Evolutionary conservation across 2,888 invertebrate genomes (phyloP).

Genomic region (Tanytarsus gracilentus): DNA sequence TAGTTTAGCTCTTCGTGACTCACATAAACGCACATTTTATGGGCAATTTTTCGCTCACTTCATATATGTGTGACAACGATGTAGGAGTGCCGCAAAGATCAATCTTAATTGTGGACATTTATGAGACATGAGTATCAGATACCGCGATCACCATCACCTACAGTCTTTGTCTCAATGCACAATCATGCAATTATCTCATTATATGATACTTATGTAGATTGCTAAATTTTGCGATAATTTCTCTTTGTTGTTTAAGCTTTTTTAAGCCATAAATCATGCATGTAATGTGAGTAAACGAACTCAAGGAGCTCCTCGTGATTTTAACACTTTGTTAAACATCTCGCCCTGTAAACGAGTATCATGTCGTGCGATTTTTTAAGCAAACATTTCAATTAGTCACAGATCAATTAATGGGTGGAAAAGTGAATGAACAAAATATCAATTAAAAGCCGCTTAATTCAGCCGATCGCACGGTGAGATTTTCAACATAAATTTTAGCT

Average conservation of each 20-base stretch:
- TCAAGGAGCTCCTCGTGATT: not conserved
- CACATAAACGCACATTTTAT: too few relatives aligned
- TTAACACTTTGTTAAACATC: not conserved
- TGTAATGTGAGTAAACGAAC: not conserved
- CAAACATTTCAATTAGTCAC: conserved; percentile 18
- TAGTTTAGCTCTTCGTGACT: too few relatives aligned
- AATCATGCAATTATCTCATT: conserved; percentile 1
- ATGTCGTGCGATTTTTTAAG: not conserved
- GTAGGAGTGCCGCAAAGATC: too few relatives aligned
- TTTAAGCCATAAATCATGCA: not conserved
- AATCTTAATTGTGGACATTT: too few relatives aligned
- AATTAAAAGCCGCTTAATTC: too few relatives aligned
- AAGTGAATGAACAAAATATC: not conserved
- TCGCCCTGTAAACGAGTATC: not conserved
- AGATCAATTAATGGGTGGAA: conserved; percentile 4
- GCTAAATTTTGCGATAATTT: not conserved
- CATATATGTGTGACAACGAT: too few relatives aligned
- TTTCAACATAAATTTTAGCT: too few relatives aligned
- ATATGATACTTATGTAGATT: not conserved
- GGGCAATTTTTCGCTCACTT: too few relatives aligned
- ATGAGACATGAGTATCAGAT: too few relatives aligned
- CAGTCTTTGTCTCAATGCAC: not conserved
- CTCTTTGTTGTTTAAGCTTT: not conserved
- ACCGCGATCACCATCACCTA: too few relatives aligned
- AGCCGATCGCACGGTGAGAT: too few relatives aligned